These are phyloP conservation scores for Rachycentron canadum DNA, from an alignment of 2,797 vertebrate species.

Conservation along the genomic window DNA sequence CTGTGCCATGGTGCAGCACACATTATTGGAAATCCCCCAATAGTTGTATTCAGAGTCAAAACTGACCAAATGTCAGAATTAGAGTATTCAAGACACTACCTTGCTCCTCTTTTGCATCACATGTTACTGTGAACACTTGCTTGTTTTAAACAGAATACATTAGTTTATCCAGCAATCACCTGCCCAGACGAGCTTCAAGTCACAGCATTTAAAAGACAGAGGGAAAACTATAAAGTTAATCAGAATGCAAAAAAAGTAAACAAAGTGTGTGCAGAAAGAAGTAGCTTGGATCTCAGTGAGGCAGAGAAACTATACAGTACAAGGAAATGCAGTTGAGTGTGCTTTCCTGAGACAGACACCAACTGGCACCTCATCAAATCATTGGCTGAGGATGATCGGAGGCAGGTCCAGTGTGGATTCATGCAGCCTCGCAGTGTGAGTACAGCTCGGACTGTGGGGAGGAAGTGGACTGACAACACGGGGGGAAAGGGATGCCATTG, in stretches of 20 bases:
- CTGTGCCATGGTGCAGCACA: neutral
- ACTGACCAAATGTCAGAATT: too few relatives aligned
- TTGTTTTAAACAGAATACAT: too few relatives aligned
- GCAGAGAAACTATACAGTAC: conserved; percentile 30
- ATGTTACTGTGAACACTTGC: neutral
- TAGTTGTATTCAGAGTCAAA: neutral
- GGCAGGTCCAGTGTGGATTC: neutral
- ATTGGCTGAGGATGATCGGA: neutral
- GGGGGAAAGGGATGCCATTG: conserved; percentile 30
- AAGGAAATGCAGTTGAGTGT: conserved; percentile 25
- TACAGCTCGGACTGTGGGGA: neutral
- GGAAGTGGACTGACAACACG: conserved; percentile 1
- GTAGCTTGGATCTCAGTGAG: neutral
- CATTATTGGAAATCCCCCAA: too few relatives aligned
- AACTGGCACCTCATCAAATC: neutral
- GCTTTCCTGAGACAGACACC: conserved; percentile 16
- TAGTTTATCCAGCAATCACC: neutral
- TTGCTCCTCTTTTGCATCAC: neutral
- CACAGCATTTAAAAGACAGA: neutral
- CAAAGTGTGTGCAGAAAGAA: too few relatives aligned
- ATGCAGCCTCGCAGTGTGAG: neutral
- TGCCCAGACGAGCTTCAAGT: neutral
- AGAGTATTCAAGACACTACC: too few relatives aligned
- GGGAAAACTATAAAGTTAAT: too few relatives aligned
- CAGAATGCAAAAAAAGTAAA: too few relatives aligned